Conservation (phyloP, 2,888 invertebrate species). For the Nezara viridula region DNA sequence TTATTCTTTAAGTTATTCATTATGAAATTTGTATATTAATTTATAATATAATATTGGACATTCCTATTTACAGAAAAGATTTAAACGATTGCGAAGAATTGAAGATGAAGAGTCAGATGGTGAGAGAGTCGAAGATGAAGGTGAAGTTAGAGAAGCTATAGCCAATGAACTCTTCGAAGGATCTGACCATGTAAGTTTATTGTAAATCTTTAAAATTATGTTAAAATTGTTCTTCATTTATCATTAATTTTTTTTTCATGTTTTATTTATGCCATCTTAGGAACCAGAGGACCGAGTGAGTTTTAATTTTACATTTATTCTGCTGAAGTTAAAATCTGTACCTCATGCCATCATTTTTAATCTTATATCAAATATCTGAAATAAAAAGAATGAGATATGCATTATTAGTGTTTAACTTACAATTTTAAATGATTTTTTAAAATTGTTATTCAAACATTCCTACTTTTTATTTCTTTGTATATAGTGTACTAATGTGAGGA, state of each 20-base stretch:
- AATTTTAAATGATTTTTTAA: too few species aligned
- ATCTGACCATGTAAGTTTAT: conserved; percentile 82
- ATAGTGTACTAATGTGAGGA: too few species aligned
- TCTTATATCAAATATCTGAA: background rate
- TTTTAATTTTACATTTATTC: conserved; percentile 22
- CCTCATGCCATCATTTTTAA: background rate
- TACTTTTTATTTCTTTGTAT: too few species aligned
- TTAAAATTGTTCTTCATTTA: background rate
- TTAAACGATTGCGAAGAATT: conserved; percentile 85
- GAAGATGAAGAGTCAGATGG: conserved; percentile 94
- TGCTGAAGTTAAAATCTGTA: background rate
- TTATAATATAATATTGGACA: background rate
- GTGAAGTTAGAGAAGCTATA: conserved; percentile 86
- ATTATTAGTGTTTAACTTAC: too few species aligned
- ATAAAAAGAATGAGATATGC: background rate
- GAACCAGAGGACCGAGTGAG: conserved; percentile 59
- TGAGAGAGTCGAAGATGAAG: conserved; percentile 82
- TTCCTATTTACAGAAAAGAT: conserved; percentile 79
- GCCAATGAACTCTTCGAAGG: conserved; percentile 89
- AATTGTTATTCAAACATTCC: too few species aligned
- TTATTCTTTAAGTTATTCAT: background rate
- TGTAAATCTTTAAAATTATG: background rate
- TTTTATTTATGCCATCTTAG: conserved; percentile 39
- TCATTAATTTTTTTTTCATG: background rate
- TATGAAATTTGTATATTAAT: background rate